Evolutionary conservation across 2,113 vertebrate genomes (phyloP), one percentile per base, ranked within the genome.

Genomic region (Toxotes jaculatrix): DNA sequence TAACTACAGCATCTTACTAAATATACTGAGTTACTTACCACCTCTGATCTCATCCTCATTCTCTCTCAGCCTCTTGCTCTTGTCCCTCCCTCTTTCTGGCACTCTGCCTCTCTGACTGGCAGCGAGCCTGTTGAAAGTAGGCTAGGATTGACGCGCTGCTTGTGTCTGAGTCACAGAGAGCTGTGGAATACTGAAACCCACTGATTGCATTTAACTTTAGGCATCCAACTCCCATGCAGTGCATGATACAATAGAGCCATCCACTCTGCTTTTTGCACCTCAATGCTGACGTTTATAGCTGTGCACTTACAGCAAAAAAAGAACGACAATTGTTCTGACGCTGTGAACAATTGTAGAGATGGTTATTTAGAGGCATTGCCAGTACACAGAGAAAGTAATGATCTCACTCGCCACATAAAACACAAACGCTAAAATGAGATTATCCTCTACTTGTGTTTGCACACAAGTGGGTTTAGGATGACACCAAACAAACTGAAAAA

Each of bases 61-160:
- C 78, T 78, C 74, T 64, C 60, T 83, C 85, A 63, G 56, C 76
- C 89, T 85, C 79, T 79, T 73, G 75, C 79, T 83, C 84, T 62
- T 31, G 75, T 82, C 73, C 79, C 80, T 88, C 80, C 61, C 86
- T 92, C 87, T 87, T 55, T 81, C 89, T 93, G 91, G 90, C 87
- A 78, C 80, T 87, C 67, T 88, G 85, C 87, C 88, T 93, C 80
- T 68, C 70, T 85, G 89, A 87, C 91, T 95, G 94, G 93, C 92
- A 89, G 87, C 43, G 40, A 89, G 89, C 92, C 91, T 86, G 87
- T 79, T 82, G 82, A 93, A 94, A 94, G 93, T 94, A 95, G 93
- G 93, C 91, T 94, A 94, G 88, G 90, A 93, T 92, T 95, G 94
- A 96, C 92, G 92, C 73, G 87, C 85, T 92, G 89, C 92, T 88